phyloP scores from a whole-genome alignment of 1,140 invertebrate species.

The Muscidifurax raptorellus region DNA sequence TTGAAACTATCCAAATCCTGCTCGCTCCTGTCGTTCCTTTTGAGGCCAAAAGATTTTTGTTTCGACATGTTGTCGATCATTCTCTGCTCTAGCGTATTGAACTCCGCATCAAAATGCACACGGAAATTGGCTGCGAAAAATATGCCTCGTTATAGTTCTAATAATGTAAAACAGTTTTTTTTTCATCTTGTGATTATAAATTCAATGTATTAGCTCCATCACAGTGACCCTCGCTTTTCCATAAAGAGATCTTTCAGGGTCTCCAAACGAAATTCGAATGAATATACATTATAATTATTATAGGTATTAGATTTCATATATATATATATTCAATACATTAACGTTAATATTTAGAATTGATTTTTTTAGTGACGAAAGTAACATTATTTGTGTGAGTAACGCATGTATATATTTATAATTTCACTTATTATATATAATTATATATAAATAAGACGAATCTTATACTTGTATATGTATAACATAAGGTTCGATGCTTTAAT shows the following conservation, averaged over 20 bases:
- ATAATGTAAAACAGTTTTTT: neutral
- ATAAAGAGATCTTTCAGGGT: neutral
- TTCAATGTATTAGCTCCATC: neutral
- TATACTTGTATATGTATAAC: too few species aligned
- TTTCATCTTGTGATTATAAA: neutral
- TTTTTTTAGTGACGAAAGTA: too few species aligned
- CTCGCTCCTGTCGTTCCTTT: conserved; percentile 74
- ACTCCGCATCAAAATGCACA: neutral
- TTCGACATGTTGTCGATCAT: conserved; percentile 1
- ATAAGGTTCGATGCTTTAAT: too few species aligned
- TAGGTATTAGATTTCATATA: too few species aligned
- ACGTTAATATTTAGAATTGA: too few species aligned
- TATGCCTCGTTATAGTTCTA: neutral
- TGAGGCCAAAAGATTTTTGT: conserved; percentile 54
- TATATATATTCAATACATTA: too few species aligned
- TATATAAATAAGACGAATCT: too few species aligned
- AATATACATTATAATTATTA: too few species aligned
- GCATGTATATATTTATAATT: too few species aligned
- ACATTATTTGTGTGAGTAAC: too few species aligned
- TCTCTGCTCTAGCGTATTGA: neutral
- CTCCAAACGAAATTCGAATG: neutral
- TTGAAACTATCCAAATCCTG: conserved; percentile 78
- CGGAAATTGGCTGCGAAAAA: neutral
- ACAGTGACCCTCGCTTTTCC: neutral
- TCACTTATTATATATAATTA: too few species aligned